Percentiles rank a stretch among this genome's conserved stretches.
Conservation (phyloP, 2,888 invertebrate genomes). For the Microchrysa polita region DNA sequence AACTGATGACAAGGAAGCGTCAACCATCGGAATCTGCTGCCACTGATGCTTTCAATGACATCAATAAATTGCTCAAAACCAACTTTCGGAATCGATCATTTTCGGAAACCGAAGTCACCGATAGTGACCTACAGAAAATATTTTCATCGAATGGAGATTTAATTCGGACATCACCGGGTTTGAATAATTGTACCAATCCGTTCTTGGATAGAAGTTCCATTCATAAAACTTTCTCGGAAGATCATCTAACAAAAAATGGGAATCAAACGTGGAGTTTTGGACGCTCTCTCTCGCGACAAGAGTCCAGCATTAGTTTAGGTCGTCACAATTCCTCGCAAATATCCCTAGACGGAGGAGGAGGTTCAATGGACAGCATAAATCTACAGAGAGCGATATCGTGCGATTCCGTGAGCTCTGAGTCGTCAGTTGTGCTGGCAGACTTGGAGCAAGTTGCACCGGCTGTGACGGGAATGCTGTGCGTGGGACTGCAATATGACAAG, state of each 20-base stretch:
- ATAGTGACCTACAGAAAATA: constrained; percentile 53
- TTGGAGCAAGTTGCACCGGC: constrained; percentile 75
- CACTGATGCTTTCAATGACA: constrained; percentile 50
- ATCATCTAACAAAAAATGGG: constrained; percentile 57
- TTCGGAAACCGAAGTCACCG: constrained; percentile 57
- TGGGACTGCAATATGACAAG: constrained; percentile 82
- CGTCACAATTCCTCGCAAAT: constrained; percentile 60
- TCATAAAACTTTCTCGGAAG: constrained; percentile 64
- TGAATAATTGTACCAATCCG: constrained; percentile 52
- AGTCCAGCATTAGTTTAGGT: constrained; percentile 58
- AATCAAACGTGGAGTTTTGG: constrained; percentile 59
- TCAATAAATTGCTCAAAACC: constrained; percentile 47
- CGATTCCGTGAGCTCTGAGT: constrained; percentile 83
- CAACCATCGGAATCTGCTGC: constrained; percentile 50
- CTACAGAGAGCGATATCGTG: constrained; percentile 75
- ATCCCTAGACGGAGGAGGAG: constrained; percentile 53
- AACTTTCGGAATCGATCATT: constrained; percentile 58
- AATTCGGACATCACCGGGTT: constrained; percentile 50
- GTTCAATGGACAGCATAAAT: constrained; percentile 59
- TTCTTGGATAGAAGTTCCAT: constrained; percentile 59
- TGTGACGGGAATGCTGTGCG: constrained; percentile 78
- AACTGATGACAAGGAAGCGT: not conserved
- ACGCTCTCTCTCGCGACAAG: constrained; percentile 59
- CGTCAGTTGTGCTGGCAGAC: constrained; percentile 76
- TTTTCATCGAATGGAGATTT: constrained; percentile 55